Evolutionary conservation across 1,140 invertebrate genomes (phyloP).

Genomic region (Zaprionus camerounensis): DNA sequence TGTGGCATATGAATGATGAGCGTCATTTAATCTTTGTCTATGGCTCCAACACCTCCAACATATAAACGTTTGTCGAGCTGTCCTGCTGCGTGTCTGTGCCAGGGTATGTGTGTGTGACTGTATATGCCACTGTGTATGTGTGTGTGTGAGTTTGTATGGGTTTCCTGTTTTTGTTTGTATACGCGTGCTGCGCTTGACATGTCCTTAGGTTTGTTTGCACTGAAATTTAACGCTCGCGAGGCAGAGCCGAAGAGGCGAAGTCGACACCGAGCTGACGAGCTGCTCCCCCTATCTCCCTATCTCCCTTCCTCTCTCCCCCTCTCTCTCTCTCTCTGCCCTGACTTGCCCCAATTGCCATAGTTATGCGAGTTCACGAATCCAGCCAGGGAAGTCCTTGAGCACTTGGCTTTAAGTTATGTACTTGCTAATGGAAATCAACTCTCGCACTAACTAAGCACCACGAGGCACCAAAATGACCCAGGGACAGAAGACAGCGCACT

Average conservation of each 20-base stretch:
- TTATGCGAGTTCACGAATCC: slow-evolving; percentile 51
- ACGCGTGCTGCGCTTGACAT: slow-evolving; percentile 76
- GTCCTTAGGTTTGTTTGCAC: slow-evolving; percentile 78
- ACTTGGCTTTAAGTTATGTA: slow-evolving; percentile 75
- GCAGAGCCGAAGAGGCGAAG: background rate
- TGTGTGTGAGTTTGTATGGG: slow-evolving; percentile 34
- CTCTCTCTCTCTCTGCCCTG: background rate
- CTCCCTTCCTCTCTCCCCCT: no score
- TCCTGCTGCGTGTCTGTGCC: background rate
- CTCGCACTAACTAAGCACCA: slow-evolving; percentile 24
- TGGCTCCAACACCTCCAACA: slow-evolving; percentile 73
- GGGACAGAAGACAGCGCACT: slow-evolving; percentile 3
- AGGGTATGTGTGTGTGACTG: background rate
- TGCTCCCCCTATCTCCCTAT: background rate
- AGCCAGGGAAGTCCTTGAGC: slow-evolving; percentile 25
- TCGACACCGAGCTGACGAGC: background rate
- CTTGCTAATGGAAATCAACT: slow-evolving; percentile 64
- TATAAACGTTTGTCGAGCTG: slow-evolving; percentile 42
- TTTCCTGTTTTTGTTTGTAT: slow-evolving; percentile 60
- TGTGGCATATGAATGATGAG: slow-evolving; percentile 80
- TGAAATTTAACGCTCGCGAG: slow-evolving; percentile 66
- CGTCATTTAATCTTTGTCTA: slow-evolving; percentile 82
- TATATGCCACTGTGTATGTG: slow-evolving; percentile 18
- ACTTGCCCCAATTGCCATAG: slow-evolving; percentile 44
- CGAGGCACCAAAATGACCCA: slow-evolving; percentile 28